These are phyloP conservation scores for Cylindroiulus punctatus DNA, from an alignment of 2,888 invertebrate genomes.

Conservation along the genomic window DNA sequence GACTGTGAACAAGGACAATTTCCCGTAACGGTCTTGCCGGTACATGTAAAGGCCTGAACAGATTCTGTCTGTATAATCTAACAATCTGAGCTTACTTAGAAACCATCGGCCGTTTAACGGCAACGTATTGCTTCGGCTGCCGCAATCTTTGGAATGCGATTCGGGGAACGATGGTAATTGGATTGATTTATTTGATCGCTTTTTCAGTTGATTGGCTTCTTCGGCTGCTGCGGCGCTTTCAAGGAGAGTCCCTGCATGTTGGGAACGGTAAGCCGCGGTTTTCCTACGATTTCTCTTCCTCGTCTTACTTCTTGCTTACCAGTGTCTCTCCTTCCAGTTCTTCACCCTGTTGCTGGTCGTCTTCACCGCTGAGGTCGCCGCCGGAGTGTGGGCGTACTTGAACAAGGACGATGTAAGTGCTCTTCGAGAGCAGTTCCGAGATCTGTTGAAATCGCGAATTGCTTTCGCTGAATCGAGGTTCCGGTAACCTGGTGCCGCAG, in stretches of 20 bases:
- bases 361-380: constrained; percentile 80
- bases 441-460: neutral
- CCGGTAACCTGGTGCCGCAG: neutral
- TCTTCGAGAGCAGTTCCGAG: neutral
- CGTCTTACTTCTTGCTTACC: neutral
- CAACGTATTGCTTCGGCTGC: neutral
- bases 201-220: constrained; percentile 72
- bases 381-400: constrained; percentile 80
- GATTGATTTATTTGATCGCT: constrained; percentile 20
- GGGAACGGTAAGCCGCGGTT: constrained; percentile 72
- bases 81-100: too few species aligned
- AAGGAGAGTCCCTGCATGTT: constrained; percentile 82
- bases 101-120: too few species aligned
- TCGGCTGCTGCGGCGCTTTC: constrained; percentile 85
- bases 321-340: constrained; percentile 71
- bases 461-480: constrained; percentile 57
- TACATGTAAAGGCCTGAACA: too few species aligned
- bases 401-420: constrained; percentile 71
- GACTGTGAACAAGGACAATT: too few species aligned
- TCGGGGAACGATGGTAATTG: neutral
- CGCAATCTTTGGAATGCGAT: neutral
- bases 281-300: neutral
- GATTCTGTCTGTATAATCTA: too few species aligned
- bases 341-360: constrained; percentile 80
- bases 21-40: too few species aligned